Base-by-base conservation (phyloP, 2,888 invertebrate species). In the Lomographa bimaculata region DNA sequence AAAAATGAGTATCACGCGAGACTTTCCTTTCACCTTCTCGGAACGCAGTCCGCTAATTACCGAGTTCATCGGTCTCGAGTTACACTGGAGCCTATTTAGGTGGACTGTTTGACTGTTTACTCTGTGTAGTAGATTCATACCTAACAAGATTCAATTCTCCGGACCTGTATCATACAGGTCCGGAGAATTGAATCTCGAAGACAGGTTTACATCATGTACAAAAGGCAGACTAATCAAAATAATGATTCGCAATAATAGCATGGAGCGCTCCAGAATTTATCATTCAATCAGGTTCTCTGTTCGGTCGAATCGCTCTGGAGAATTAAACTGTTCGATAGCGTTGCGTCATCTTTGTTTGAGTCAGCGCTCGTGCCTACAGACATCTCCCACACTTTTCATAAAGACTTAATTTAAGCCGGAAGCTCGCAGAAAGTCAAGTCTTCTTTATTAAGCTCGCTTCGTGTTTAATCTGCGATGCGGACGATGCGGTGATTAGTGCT, bases 41-140 rank as follows among this genome's bases (percentile, higher is more conserved):
- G 64, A 71, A 78, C 60, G 67, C 67, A 70, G 71, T 64, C 60
- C 57, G 72, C 66, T 78, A 75, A 78, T 82, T 75, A 71, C 58
- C 12, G 57, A 71, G 75, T 71, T 75, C 78, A 74, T 64, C 64
- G 65, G 64, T 72, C 69, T 78, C 63, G 32, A 54, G 60, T 71
- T 66, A 69, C 64, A 55, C 53, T 51, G 50, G 54, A 61, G 57
- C 60, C 50, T 64, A 67, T 38, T 47, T 49, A 51, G 46, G 46
- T 43, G 34, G 28, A 46, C 43, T 43, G 41, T 50, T 37, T 45
- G 39, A 49, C 18, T 42, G 28, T 17, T 33, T 38, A 41, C 41
- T 38, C 32, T 30, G 35, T 14, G 20, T 16, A 25, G 32, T 26
- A n/a, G n/a, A n/a, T n/a, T n/a, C n/a, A n/a, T n/a, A n/a, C n/a